Percentiles rank a stretch among this genome's conserved stretches.
These are phyloP conservation scores for Drosophila teissieri DNA, from an alignment of 1,140 invertebrate genomes.

Conservation along the genomic window DNA sequence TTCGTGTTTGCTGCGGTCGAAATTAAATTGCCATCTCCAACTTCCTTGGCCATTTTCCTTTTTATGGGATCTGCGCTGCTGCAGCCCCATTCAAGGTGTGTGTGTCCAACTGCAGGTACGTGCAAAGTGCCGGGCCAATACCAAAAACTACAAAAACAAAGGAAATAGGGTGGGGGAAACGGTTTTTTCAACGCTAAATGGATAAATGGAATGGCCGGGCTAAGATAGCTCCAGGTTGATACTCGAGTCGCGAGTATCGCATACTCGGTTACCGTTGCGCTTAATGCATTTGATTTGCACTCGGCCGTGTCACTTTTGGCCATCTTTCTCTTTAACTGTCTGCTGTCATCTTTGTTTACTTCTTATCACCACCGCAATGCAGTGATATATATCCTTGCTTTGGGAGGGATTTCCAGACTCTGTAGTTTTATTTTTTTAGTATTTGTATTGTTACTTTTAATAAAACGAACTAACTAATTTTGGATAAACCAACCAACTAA, in stretches of 20 bases:
- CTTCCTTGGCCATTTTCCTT: constrained; percentile 73
- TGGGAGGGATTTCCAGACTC: too few species aligned
- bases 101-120: constrained; percentile 56
- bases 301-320: constrained; percentile 31
- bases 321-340: constrained; percentile 6
- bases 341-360: constrained; percentile 15
- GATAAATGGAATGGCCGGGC: constrained; percentile 59
- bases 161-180: constrained; percentile 9
- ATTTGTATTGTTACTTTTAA: too few species aligned
- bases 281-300: constrained; percentile 79
- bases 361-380: background rate
- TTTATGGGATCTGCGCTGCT: constrained; percentile 73
- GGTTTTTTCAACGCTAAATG: constrained; percentile 54
- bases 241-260: constrained; percentile 19
- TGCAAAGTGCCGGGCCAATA: constrained; percentile 62
- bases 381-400: constrained; percentile 6
- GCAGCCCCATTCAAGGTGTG: constrained; percentile 44
- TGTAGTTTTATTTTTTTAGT: too few species aligned
- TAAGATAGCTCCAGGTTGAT: constrained; percentile 36
- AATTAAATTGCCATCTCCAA: constrained; percentile 82
- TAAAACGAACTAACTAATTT: background rate
- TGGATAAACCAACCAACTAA: too few species aligned
- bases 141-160: constrained; percentile 16
- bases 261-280: constrained; percentile 76
- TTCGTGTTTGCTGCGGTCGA: constrained; percentile 73